Base-by-base conservation (phyloP, 2,888 invertebrate genomes). In the Gnatocerus cornutus region DNA sequence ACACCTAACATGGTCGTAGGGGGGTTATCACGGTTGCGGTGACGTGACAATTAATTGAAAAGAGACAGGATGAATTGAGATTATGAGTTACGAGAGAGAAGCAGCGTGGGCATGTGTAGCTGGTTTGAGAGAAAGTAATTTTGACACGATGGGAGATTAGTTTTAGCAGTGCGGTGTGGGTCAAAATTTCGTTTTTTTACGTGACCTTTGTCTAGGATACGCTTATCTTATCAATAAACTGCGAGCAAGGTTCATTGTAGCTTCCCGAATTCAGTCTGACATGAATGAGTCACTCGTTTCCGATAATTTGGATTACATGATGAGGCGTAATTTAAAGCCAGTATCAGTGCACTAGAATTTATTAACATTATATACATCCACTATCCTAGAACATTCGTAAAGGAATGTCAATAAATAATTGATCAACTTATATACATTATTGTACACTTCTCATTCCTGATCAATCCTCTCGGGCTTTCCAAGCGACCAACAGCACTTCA, bases 331-430 rank as follows among this genome's bases (percentile, higher is more conserved):
- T 10, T 41, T n/a, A 7, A n/a, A 4, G 2, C 6, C 41, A 12
- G 2, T 41, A 14, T 30, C 45, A 21, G 58, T 43, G 59, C 62
- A 68, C 68, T 33, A 58, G 45, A 68, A 61, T 63, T 69, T 69
- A 48, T 69, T 70, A 61, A 52, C 50, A 68, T 65, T 71, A 71
- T 71, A 37, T 71, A 71, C 71, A 71, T 33, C 58, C 39, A 21
- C 14, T 68, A 53, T 21, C 13, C 65, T 68, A 64, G 29, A 73
- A 75, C 74, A 76, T 76, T 71, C 76, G 67, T 37, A 56, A 50
- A 64, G 77, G 77, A 77, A 77, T 77, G 75, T 77, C 71, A 70
- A 76, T 74, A 72, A 75, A 76, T 74, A 73, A 71, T 52, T 45
- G 9, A 56, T 53, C 71, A 62, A 72, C 59, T 75, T 76, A 76